These are phyloP conservation scores for Myiagra hebetior DNA, from an alignment of 2,113 vertebrate genomes.

Conservation along the genomic window DNA sequence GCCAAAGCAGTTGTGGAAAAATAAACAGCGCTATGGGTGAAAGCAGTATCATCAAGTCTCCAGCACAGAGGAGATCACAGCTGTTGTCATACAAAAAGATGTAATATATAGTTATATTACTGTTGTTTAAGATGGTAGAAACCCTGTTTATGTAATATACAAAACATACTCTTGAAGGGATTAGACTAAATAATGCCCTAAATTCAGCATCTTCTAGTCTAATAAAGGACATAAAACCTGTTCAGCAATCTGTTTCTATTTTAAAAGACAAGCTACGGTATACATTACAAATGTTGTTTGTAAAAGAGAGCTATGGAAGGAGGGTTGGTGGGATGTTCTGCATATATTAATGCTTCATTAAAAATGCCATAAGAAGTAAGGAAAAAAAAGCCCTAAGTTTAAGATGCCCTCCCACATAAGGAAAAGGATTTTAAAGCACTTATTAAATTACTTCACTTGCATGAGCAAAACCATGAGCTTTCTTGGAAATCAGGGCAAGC, in stretches of 20 bases:
- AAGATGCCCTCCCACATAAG: slow-evolving; percentile 69
- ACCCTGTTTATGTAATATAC: slow-evolving; percentile 32
- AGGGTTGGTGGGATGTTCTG: slow-evolving; percentile 45
- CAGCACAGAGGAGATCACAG: slow-evolving; percentile 2
- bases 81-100: slow-evolving; percentile 4
- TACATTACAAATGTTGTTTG: slow-evolving; percentile 40
- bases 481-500: slow-evolving; percentile 70
- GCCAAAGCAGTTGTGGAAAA: background rate
- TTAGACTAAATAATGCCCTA: slow-evolving; percentile 61
- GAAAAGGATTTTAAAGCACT: slow-evolving; percentile 70
- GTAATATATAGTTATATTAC: background rate
- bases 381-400: slow-evolving; percentile 45
- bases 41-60: background rate
- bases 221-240: slow-evolving; percentile 58
- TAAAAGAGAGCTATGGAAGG: slow-evolving; percentile 33
- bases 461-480: slow-evolving; percentile 71
- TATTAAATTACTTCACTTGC: slow-evolving; percentile 72
- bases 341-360: slow-evolving; percentile 63
- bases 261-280: slow-evolving; percentile 46
- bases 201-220: slow-evolving; percentile 52
- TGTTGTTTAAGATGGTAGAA: slow-evolving; percentile 36
- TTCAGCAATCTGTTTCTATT: slow-evolving; percentile 60
- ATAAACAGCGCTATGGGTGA: background rate
- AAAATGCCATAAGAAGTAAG: slow-evolving; percentile 64
- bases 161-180: slow-evolving; percentile 35